Percentiles rank a stretch among this genome's conserved stretches.
Evolutionary conservation across 2,888 invertebrate species (phyloP).

Genomic region (Machimus atricapillus): DNA sequence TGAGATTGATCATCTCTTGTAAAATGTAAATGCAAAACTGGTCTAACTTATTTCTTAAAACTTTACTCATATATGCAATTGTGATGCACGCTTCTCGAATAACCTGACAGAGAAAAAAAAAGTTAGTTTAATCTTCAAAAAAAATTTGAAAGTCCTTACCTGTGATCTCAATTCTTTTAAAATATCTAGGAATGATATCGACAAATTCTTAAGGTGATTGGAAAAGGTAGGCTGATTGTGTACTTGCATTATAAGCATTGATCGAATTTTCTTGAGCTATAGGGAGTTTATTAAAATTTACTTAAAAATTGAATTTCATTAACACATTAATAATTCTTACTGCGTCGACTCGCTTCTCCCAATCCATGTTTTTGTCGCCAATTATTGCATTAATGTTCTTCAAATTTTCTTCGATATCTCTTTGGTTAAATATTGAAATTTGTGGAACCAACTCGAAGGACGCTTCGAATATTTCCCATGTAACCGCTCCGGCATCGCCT

Average conservation of each 20-base stretch:
- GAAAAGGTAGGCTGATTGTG: slow-evolving; percentile 72
- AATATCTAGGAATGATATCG: slow-evolving; percentile 80
- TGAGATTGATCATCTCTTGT: slow-evolving; percentile 83
- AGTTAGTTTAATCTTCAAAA: neutral
- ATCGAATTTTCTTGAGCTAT: slow-evolving; percentile 85
- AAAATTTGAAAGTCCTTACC: slow-evolving; percentile 63
- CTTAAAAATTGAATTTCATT: slow-evolving; percentile 25
- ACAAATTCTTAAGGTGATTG: slow-evolving; percentile 77
- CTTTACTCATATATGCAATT: slow-evolving; percentile 89
- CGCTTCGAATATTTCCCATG: slow-evolving; percentile 85
- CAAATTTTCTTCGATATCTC: slow-evolving; percentile 84
- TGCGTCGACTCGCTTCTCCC: slow-evolving; percentile 94
- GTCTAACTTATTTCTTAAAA: slow-evolving; percentile 82
- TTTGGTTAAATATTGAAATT: slow-evolving; percentile 80
- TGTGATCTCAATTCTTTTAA: slow-evolving; percentile 88
- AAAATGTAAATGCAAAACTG: slow-evolving; percentile 85
- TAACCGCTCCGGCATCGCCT: slow-evolving; percentile 82
- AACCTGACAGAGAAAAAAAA: slow-evolving; percentile 51
- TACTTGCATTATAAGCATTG: slow-evolving; percentile 82
- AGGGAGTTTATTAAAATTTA: slow-evolving; percentile 49
- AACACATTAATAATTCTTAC: slow-evolving; percentile 61
- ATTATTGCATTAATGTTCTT: slow-evolving; percentile 76
- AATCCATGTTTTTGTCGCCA: slow-evolving; percentile 83
- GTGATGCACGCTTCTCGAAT: slow-evolving; percentile 96
- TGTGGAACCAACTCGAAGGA: slow-evolving; percentile 85